These are phyloP conservation scores for Macrobrachium nipponense DNA, from an alignment of 1,140 invertebrate species.

Conservation along the genomic window DNA sequence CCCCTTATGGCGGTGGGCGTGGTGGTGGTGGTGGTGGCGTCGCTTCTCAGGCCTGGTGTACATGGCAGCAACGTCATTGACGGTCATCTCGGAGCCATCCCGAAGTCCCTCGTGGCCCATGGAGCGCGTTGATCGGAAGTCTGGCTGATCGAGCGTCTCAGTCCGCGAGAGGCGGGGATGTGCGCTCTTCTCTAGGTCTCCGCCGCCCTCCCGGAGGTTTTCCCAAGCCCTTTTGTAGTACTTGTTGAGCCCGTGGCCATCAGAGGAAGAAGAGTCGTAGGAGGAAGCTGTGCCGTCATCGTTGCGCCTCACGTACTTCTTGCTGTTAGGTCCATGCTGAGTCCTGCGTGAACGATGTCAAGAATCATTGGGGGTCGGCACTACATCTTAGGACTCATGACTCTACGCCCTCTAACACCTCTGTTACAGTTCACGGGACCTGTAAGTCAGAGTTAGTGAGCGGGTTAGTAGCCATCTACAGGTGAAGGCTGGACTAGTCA, in stretches of 20 bases:
- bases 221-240: constrained; percentile 92
- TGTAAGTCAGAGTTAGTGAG: constrained; percentile 64
- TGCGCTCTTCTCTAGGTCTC: constrained; percentile 72
- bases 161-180: constrained; percentile 69
- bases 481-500: not conserved
- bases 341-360: constrained; percentile 64
- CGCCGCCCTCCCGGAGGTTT: constrained; percentile 83
- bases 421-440: constrained; percentile 60
- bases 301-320: constrained; percentile 66
- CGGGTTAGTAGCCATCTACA: constrained; percentile 53
- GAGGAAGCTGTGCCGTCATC: constrained; percentile 68
- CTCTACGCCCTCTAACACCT: constrained; percentile 41
- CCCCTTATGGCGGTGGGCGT: constrained; percentile 75
- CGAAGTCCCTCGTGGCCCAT: constrained; percentile 75
- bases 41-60: constrained; percentile 77
- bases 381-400: constrained; percentile 49
- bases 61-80: constrained; percentile 77
- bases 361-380: constrained; percentile 21
- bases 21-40: constrained; percentile 85
- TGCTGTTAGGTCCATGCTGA: constrained; percentile 63
- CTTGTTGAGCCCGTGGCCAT: constrained; percentile 84
- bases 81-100: constrained; percentile 84
- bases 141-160: constrained; percentile 74
- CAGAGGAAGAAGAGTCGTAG: constrained; percentile 74
- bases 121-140: constrained; percentile 65